A percentile compares a stretch with the other conserved stretches of the same genome.
Conservation (phyloP, 1,140 invertebrate species). For the Camponotus pennsylvanicus region DNA sequence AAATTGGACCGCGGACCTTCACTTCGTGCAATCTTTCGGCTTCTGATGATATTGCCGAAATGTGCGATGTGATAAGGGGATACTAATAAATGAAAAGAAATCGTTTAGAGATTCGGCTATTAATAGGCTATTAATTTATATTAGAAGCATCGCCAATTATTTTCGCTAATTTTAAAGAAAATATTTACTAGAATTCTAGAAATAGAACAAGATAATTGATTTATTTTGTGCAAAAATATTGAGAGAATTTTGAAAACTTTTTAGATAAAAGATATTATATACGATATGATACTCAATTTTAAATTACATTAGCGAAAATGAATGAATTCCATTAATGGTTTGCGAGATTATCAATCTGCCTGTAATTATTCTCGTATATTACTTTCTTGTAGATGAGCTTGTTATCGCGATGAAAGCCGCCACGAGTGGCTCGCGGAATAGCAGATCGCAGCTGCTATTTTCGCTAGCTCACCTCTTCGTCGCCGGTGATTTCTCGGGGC, state of each 20-base stretch:
- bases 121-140: conserved; percentile 21
- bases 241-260: neutral
- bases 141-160: neutral
- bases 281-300: neutral
- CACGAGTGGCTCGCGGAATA: conserved; percentile 60
- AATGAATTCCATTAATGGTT: conserved; percentile 23
- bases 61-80: conserved; percentile 55
- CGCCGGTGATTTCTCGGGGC: conserved; percentile 77
- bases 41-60: conserved; percentile 58
- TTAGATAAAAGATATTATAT: neutral
- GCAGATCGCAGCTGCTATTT: conserved; percentile 71
- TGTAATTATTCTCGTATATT: conserved; percentile 31
- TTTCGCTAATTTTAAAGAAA: neutral
- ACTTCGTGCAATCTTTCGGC: conserved; percentile 33
- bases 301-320: neutral
- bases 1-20: conserved; percentile 63
- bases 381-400: conserved; percentile 31
- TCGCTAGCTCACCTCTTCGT: conserved; percentile 70
- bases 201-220: neutral
- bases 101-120: conserved; percentile 1
- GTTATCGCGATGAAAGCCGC: conserved; percentile 46
- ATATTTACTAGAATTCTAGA: neutral
- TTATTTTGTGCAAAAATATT: neutral
- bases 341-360: neutral
- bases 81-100: conserved; percentile 70